Base-by-base conservation (phyloP, 2,113 vertebrate species). In the Kryptolebias marmoratus region DNA sequence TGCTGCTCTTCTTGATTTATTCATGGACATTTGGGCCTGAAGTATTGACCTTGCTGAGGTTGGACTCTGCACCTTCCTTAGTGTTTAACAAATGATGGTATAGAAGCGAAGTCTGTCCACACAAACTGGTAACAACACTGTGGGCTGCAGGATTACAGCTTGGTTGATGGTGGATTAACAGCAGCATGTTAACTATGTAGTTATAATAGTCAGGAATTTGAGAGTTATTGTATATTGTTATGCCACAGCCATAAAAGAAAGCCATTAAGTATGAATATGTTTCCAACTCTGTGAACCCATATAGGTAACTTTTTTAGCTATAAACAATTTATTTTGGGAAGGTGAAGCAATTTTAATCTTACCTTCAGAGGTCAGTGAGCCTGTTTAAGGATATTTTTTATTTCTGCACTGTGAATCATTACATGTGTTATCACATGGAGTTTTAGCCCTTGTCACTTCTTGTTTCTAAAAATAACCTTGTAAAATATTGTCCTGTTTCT, bases 1-100 rank as follows among this genome's bases (percentile, higher is more conserved):
- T 36, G n/a, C 54, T 52, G 48, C 73, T 80, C 32, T 71, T 82
- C 75, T 73, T 71, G 45, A 76, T 81, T 72, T 18, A 75, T 42
- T 68, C 68, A 49, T 66, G n/a, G 62, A 57, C 44, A 63, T 70
- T 73, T 75, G 1, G 14, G 55, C 58, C 48, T 57, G 15, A 56
- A 48, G 30, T 69, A 80, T 62, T 64, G 67, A 88, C 27, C 57
- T 15, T 14, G 49, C 28, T 66, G 28, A 82, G 53, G 48, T 65
- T 56, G 57, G 45, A 50, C 47, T 79, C 63, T 31, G 22, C 62
- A 14, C 36, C 27, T 61, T 60, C 65, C 36, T 59, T 58, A 68
- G 45, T 62, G 64, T 63, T 54, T 79, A 61, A 73, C 67, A 78
- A 48, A 67, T 30, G 55, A 62, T 62, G 76, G 77, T 71, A 31